These are phyloP conservation scores for Agrotis ipsilon DNA, from an alignment of 2,888 invertebrate species.

Conservation along the genomic window DNA sequence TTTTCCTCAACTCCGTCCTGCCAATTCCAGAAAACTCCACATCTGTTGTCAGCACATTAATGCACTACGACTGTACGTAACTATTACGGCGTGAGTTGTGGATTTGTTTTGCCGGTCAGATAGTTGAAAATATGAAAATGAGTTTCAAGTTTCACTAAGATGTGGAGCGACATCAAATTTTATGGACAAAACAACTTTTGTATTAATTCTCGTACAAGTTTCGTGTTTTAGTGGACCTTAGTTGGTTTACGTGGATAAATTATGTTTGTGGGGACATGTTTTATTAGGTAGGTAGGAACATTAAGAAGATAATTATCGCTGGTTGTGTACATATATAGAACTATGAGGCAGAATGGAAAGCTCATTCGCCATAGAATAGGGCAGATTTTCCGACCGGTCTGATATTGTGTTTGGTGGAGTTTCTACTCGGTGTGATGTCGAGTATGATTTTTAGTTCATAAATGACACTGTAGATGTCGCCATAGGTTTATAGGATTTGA, in stretches of 20 bases:
- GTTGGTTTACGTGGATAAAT: not conserved
- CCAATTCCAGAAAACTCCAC: conserved; percentile 57
- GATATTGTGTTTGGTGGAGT: not conserved
- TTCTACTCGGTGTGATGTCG: too few species aligned
- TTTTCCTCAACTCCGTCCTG: not conserved
- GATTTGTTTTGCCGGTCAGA: conserved; percentile 88
- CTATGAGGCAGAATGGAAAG: not conserved
- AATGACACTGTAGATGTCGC: not conserved
- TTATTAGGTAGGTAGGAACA: too few species aligned
- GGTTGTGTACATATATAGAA: not conserved
- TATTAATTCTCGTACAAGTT: conserved; percentile 54
- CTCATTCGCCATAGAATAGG: too few species aligned
- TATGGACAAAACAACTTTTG: conserved; percentile 71
- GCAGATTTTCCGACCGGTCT: not conserved
- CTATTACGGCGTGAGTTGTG: conserved; percentile 88
- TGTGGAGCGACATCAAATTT: conserved; percentile 76
- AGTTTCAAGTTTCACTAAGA: conserved; percentile 79
- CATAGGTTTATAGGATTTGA: not conserved
- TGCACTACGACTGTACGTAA: conserved; percentile 85
- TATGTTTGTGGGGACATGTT: not conserved
- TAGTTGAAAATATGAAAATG: conserved; percentile 87
- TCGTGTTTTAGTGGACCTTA: conserved; percentile 14
- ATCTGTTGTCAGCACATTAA: conserved; percentile 76
- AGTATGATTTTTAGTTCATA: not conserved
- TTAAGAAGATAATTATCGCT: not conserved